Percentiles rank a stretch among this genome's conserved stretches.
These are phyloP conservation scores for Eumacrocentrus americanus DNA, from an alignment of 2,888 invertebrate species.

Conservation along the genomic window DNA sequence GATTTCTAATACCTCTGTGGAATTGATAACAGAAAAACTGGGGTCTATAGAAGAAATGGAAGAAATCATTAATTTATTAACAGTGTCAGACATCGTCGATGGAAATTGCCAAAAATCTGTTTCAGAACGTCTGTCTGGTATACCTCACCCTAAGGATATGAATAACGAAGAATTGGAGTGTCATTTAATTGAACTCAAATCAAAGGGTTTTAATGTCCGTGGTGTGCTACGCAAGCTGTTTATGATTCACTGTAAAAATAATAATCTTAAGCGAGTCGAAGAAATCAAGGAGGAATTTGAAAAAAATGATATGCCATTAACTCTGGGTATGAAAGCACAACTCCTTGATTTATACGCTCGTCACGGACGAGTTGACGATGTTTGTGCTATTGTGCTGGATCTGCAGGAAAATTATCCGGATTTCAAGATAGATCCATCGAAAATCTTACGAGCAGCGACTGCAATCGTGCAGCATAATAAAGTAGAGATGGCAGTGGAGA, in stretches of 20 bases:
- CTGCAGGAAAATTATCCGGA: slow-evolving; percentile 64
- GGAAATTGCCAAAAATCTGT: neutral
- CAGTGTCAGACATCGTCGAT: neutral
- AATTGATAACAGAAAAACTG: neutral
- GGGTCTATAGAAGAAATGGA: neutral
- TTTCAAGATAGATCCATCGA: slow-evolving; percentile 71
- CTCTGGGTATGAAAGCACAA: slow-evolving; percentile 72
- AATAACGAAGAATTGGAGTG: slow-evolving; percentile 67
- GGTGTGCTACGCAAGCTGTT: slow-evolving; percentile 71
- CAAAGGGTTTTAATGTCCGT: slow-evolving; percentile 71
- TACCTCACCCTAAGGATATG: slow-evolving; percentile 65
- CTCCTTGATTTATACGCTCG: slow-evolving; percentile 69
- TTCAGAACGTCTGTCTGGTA: neutral
- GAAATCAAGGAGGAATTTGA: slow-evolving; percentile 66
- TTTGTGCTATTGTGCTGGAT: slow-evolving; percentile 64
- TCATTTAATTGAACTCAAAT: slow-evolving; percentile 71
- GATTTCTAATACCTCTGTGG: slow-evolving; percentile 31
- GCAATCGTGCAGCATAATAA: slow-evolving; percentile 64
- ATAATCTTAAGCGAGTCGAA: slow-evolving; percentile 65
- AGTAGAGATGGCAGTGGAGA: slow-evolving; percentile 23
- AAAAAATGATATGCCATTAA: slow-evolving; percentile 52
- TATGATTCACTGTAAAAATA: slow-evolving; percentile 66
- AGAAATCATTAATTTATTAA: neutral
- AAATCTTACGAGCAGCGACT: slow-evolving; percentile 70
- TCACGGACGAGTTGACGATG: slow-evolving; percentile 65